Percentiles rank a stretch among this genome's conserved stretches.
Conservation (phyloP, 2,113 vertebrate genomes). For the Ovis aries region ARS-UI_Ramb_v3.0 NC_056058.1:46009001-46009500, state of each 20-base stretch:
- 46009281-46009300: neutral
- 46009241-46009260: neutral
- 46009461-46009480: neutral
- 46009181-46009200: neutral
- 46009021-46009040: neutral
- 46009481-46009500: neutral
- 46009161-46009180: neutral
- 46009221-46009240: neutral
- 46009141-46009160: neutral
- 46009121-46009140: neutral
- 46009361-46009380: neutral
- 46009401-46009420: neutral
- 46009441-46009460: neutral
- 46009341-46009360: neutral
- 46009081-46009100: neutral
- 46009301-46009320: neutral
- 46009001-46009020: neutral
- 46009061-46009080: neutral
- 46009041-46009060: neutral
- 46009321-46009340: neutral
- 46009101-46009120: neutral
- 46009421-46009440: neutral
- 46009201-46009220: neutral
- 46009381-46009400: neutral
- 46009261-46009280: neutral